phyloP scores from a whole-genome alignment of 2,888 invertebrate species.

The Marasmarcha lunaedactyla region DNA sequence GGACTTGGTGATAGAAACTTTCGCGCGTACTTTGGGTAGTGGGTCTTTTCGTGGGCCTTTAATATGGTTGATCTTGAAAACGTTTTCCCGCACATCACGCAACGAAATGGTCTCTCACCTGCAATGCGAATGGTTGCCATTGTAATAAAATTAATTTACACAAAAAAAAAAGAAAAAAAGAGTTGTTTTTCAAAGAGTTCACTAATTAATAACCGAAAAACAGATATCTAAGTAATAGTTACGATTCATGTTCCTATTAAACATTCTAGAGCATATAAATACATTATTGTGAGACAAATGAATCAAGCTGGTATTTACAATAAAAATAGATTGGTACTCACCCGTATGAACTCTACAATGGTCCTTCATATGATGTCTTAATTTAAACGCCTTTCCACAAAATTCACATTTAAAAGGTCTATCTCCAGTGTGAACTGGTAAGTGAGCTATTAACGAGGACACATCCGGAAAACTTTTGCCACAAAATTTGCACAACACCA shows the following conservation, averaged over 20 bases:
- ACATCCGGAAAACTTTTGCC: constrained; percentile 94
- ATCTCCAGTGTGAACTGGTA: constrained; percentile 91
- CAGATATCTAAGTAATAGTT: too few relatives aligned
- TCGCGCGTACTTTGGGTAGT: constrained; percentile 91
- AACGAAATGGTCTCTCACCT: constrained; percentile 90
- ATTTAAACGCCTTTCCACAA: constrained; percentile 93
- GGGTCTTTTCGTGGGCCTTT: constrained; percentile 93
- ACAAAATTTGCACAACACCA: constrained; percentile 92
- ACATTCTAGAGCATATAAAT: too few relatives aligned
- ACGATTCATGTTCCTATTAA: too few relatives aligned
- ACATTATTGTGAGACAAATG: not conserved
- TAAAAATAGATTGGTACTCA: constrained; percentile 32
- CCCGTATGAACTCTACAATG: constrained; percentile 93
- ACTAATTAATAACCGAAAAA: too few relatives aligned
- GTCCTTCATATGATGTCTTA: constrained; percentile 94
- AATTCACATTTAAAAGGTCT: constrained; percentile 94
- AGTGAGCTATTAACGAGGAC: constrained; percentile 86
- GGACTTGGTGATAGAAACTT: constrained; percentile 91
- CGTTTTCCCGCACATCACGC: constrained; percentile 89
- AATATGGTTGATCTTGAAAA: constrained; percentile 91
- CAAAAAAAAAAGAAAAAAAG: not conserved
- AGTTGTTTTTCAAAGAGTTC: not conserved
- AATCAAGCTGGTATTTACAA: not conserved
- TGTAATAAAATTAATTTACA: not conserved
- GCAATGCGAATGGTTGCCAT: too few relatives aligned